Evolutionary conservation across 1,140 invertebrate species (phyloP), one percentile per base, ranked within the genome.

Genomic region (Planococcus citri): DNA sequence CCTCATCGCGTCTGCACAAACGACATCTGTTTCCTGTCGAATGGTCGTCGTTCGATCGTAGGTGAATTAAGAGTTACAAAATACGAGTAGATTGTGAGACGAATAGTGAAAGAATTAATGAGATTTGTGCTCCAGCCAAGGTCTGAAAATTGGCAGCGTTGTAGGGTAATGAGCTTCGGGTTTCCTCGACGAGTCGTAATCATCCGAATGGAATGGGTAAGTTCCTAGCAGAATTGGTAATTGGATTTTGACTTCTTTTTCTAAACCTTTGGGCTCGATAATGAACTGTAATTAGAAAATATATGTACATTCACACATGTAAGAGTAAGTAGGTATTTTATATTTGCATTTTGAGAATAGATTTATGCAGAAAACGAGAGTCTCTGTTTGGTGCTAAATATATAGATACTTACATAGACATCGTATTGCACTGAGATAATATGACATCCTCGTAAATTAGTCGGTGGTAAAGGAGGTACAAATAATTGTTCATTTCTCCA

Each of bases 391-490:
- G n/a, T n/a, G n/a, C n/a, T n/a, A n/a, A n/a, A n/a, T n/a, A n/a
- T n/a, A n/a, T n/a, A n/a, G 71, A 69, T 73, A 88, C 91, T 90
- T 81, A 96, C 93, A 79, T 91, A 93, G 64, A 98, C 90, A 78
- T 95, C 91, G 78, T 98, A 98, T 74, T 94, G 87, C 72, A 97
- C 92, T 76, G 91, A 87, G 74, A 98, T 97, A 71, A 98, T 85
- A 78, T 94, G 91, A 78, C 94, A 97, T 41, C 94, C 94, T 72
- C 93, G 83, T n/a, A 97, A 81, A 82, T 95, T 94, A 22, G 94
- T 97, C 12, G 95, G 95, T 61, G 94, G 94, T 72, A 97, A 80
- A 21, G 95, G 92, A 70, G 95, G 94, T 70, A 97, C 91, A 77
- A 94, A 93, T 67, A 97, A 84, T 77, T 92, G 87, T 79, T 95